Base-by-base conservation (phyloP, 2,888 invertebrate genomes). In the Erebia epiphron region DNA sequence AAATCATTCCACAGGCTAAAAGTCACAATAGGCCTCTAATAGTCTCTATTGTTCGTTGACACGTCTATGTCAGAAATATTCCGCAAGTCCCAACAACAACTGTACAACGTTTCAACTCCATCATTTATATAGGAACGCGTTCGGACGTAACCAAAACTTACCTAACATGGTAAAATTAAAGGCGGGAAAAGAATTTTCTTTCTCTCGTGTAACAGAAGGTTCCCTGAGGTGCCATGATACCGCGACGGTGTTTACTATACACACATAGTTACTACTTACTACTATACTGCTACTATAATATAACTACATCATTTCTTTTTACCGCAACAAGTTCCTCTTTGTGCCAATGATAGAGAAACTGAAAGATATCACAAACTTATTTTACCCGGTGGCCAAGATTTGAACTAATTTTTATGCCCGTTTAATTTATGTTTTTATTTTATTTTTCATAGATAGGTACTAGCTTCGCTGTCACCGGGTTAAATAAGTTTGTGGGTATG, bases 251-350 rank as follows among this genome's bases (percentile, higher is more conserved):
- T 18, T 16, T 5, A 18, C 18, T 49, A n/a, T n/a, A 13, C 3
- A 41, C 60, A 43, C 62, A 21, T n/a, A 62, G 62, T 62, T 21
- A 7, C 62, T 8, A 14, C 61, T 62, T 35, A 35, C 35, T 35
- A 26, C 26, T 35, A 7, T 26, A 26, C 7, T 35, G 7, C 35
- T 35, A 35, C 35, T 35, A 35, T 35, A 35, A 35, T 35, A 35
- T 35, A 35, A 62, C 49, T 49, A 14, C 49, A 21, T 62, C 18
- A 62, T 49, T 62, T 46, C 46, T 62, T 62, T 49, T 62, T 62
- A 62, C 49, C 49, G 62, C 49, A 62, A 62, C 49, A 49, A 62
- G 49, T 62, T 62, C 21, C 62, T 14, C 62, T 5, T 0, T 13
- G 14, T 13, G 18, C 14, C 61, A 9, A 14, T 49, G 62, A 62